These are phyloP conservation scores for Rousettus madagascariensis DNA, from an alignment of 2,797 vertebrate species.

Conservation along the genomic window DNA sequence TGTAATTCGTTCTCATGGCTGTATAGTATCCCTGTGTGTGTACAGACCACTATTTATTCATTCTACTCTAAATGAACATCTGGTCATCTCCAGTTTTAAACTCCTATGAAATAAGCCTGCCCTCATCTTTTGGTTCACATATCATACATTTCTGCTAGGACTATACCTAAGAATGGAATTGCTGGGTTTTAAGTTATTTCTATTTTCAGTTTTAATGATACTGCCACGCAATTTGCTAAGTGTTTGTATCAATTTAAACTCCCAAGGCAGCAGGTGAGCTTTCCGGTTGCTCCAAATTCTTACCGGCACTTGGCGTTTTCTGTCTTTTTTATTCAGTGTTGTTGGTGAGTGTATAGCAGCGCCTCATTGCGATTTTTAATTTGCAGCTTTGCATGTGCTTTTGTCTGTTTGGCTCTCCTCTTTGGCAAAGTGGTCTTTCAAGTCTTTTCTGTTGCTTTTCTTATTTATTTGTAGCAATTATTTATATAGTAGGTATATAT, in stretches of 20 bases:
- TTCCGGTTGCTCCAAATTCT: background rate
- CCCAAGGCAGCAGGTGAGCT: accelerated
- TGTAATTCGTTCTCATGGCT: background rate
- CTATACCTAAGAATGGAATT: too few species aligned
- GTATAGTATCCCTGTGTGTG: accelerated
- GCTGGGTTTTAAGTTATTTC: background rate
- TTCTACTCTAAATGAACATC: background rate
- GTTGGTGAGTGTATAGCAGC: too few species aligned
- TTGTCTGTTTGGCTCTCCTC: background rate
- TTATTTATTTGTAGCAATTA: background rate
- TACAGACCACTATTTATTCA: background rate
- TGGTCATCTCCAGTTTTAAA: background rate
- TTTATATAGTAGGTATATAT: background rate
- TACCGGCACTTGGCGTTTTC: background rate
- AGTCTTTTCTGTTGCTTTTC: background rate
- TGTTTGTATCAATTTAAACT: accelerated
- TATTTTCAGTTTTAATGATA: background rate
- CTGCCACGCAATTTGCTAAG: background rate
- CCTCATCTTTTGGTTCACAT: background rate
- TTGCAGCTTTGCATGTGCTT: background rate
- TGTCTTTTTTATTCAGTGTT: background rate
- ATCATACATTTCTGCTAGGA: background rate
- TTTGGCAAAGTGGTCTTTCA: background rate
- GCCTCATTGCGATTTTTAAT: accelerated
- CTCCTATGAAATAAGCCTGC: background rate